Percentiles rank a stretch among this genome's conserved stretches.
Evolutionary conservation across 2,797 vertebrate species (phyloP).

Genomic region (Galagoides demidoff): DNA sequence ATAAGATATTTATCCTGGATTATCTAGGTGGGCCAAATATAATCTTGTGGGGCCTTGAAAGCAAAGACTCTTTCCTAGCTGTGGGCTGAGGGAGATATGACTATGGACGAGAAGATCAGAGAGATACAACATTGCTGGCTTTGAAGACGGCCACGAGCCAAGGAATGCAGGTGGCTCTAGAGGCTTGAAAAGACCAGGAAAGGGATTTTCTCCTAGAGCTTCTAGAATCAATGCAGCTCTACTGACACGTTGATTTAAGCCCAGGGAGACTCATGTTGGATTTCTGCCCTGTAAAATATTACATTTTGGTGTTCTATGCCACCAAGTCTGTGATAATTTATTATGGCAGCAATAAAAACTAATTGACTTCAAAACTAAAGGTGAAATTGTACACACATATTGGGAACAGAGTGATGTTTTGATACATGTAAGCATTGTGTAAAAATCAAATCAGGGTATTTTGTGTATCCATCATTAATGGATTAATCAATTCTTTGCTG

Average conservation of each 20-base stretch:
- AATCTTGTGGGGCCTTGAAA: neutral
- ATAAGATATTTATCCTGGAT: neutral
- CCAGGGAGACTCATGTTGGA: neutral
- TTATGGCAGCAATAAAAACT: neutral
- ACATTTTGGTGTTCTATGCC: neutral
- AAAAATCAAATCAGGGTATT: neutral
- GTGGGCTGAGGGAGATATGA: neutral
- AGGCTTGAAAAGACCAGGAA: neutral
- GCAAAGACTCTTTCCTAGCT: neutral
- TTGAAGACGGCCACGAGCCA: neutral
- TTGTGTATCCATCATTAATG: neutral
- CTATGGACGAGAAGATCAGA: neutral
- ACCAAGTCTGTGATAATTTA: neutral
- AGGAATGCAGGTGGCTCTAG: neutral
- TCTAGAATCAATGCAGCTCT: neutral
- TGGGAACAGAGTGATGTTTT: no score
- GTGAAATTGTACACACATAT: neutral
- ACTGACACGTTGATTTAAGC: neutral
- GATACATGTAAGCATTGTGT: neutral
- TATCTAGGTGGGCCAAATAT: neutral
- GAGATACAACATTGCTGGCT: neutral
- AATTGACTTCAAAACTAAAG: neutral
- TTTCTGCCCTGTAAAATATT: constrained; percentile 23
- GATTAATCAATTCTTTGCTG: neutral
- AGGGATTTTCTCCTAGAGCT: neutral